Base-by-base conservation (phyloP, 2,888 invertebrate genomes). In the Agrochola macilenta region DNA sequence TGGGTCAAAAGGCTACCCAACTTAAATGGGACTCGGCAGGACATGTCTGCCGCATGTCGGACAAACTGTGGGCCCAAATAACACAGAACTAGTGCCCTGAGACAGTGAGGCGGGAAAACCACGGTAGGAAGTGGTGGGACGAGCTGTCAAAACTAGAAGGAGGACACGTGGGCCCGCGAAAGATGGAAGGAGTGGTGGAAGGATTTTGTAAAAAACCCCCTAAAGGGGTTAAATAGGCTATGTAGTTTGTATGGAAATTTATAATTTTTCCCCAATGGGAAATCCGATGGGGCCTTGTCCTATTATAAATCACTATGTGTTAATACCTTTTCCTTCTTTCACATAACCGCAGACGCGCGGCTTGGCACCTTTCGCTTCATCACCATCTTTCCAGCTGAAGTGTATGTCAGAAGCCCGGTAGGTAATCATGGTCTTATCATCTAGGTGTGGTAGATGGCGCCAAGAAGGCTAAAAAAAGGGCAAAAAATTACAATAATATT, bases 351-450 rank as follows among this genome's bases (percentile, higher is more conserved):
- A 99, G 26, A 98, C 97, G 96, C 94, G 89, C 0, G 98, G 98
- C 76, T 97, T 97, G 43, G 96, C 94, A 20, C 97, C 96, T 26
- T 85, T 87, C 58, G 94, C 91, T 43, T 95, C 94, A 70, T 96
- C 93, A 70, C 97, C 92, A 79, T 96, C 92, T 82, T 98, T 97
- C 98, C 98, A 98, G 92, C 98, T 98, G 76, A 98, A 97, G 92
- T 98, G 98, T 26, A 99, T 98, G 94, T 99, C 99, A 0, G 99
- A 99, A 2, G 98, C 97, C 91, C 98, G 97, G 93, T 99, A 99
- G 7, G 98, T 97, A 71, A 99, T 98, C 99, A 99, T 99, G 4
- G 98, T 98, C 90, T 98, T 97, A 88, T 98, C 98, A 88, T 98
- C 98, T 58, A 97, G 95, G 78, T 98, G 96, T 0, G 98, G 97